Base-by-base conservation (phyloP, 1,140 invertebrate genomes). In the Ridgeia piscesae region DNA sequence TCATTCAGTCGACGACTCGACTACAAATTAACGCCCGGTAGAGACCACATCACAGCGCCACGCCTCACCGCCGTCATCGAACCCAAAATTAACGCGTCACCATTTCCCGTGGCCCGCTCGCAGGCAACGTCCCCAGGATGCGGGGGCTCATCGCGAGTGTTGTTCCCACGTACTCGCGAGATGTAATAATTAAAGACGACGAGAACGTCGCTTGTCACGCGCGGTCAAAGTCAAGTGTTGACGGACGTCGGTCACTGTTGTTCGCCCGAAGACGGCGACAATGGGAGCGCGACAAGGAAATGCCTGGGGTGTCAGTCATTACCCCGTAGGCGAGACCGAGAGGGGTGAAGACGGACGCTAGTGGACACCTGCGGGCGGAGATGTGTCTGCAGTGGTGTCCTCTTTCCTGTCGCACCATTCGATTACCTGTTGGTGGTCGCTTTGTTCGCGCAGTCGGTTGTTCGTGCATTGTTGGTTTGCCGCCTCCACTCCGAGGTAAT, bases 141-240 rank as follows among this genome's bases (percentile, higher is more conserved):
- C 58, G 58, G 58, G 17, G 0, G 58, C 58, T 27, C 58, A 4
- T 21, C 6, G 58, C 17, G 11, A 31, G 58, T 2, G 11, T 14
- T 21, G 58, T 77, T 77, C 58, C 58, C 58, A 77, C 58, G 58
- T 77, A 77, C 58, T 77, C 58, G 58, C 58, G 58, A 77, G 58
- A 77, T 77, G 58, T 77, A 77, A 77, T 77, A 77, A 77, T 77
- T 77, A 77, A 77, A 77, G 58, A 77, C 58, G 58, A 77, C 17
- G 58, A 31, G 27, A 14, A 77, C 2, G 58, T 14, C 58, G 8
- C 11, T 27, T 77, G 58, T 77, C 58, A 77, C 11, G 58, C 17
- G 58, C 58, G 58, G 58, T 31, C 58, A 0, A 77, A 77, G 58
- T 77, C 58, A 77, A 27, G 58, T 77, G 58, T 77, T 77, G 58